Evolutionary conservation across 2,888 invertebrate genomes (phyloP), one percentile per base, ranked within the genome.

Genomic region (Syritta pipiens): DNA sequence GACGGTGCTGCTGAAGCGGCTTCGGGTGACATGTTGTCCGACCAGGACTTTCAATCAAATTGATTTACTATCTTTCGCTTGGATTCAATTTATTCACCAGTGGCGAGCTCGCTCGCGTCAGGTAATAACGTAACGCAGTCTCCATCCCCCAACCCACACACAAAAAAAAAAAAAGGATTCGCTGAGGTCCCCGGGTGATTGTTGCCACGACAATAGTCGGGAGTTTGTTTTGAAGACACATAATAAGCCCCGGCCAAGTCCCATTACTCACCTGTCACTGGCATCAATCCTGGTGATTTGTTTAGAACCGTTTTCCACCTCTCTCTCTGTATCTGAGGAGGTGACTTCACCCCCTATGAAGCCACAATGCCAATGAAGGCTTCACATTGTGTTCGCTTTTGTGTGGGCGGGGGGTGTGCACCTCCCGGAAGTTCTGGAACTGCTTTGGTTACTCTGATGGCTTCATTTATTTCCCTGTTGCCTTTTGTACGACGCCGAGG

Each of bases 271-370:
- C 81, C 75, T 81, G 81, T 69, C 81, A 81, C 32, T 37, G 51
- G 49, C 81, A 81, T 81, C 81, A 81, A 81, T 81, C 75, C 81
- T 46, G n/a, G 81, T 75, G 75, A 81, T 81, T 81, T 81, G 81
- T 69, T 81, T 68, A 37, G 62, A 74, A 68, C 30, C 55, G 51
- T 55, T 79, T 30, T 44, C 62, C 49, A 44, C 55, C 55, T 32
- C 37, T 22, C 22, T 10, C 28, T 17, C 9, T 28, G 37, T 32
- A 12, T 10, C 10, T 4, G 37, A n/a, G n/a, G n/a, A n/a, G n/a
- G n/a, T n/a, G n/a, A n/a, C n/a, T 9, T 17, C 12, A 35, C 17
- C 17, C 20, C 3, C 3, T 42, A 28, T 9, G 7, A 1, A 9
- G 9, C 9, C 20, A n/a, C n/a, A n/a, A n/a, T 7, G 37, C 7